Base-by-base conservation (phyloP, 2,797 vertebrate genomes). In the Helarctos malayanus region DNA sequence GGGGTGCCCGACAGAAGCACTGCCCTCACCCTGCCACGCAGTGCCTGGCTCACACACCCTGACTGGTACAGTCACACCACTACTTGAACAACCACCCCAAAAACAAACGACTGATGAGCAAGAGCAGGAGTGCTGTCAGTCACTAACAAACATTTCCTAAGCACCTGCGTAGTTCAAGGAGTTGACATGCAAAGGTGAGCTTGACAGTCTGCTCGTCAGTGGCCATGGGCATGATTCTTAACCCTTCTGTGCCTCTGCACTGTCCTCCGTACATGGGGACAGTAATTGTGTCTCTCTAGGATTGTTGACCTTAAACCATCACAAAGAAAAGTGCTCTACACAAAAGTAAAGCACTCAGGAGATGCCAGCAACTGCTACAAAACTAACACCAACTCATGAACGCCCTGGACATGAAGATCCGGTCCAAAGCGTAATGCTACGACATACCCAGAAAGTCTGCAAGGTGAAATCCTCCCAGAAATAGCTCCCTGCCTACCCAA, bases 101-200 rank as follows among this genome's bases (percentile, higher is more conserved):
- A 96, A 89, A 49, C 0, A 35, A 21, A 79, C n/a, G 8, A 1
- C 16, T 4, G 0, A 8, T 4, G 38, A 75, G 41, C 1, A 2
- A 68, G 15, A 19, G 56, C 0, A 13, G 7, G n/a, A 41, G n/a
- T 0, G 0, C 16, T 9, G 18, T 5, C 8, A 2, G n/a, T 41
- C 56, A 49, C 25, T n/a, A 18, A 27, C 0, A 7, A 16, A 68
- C 5, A 12, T 5, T 19, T 41, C 16, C 2, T 18, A 69, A 57
- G 49, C 14, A 5, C 61, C 18, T 21, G 2, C 7, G 29, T 52
- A 47, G 63, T 29, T 90, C 71, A 25, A 15, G 15, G 27, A 54
- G 45, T 35, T 38, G 32, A 91, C 38, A 29, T 52, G 12, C 81
- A 45, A 73, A 8, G 12, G 23, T 16, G 45, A 65, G 4, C 0